A percentile compares a stretch with the other conserved stretches of the same genome.
Evolutionary conservation across 2,113 vertebrate genomes (phyloP).

Genomic region (Micronycteris hirsuta): DNA sequence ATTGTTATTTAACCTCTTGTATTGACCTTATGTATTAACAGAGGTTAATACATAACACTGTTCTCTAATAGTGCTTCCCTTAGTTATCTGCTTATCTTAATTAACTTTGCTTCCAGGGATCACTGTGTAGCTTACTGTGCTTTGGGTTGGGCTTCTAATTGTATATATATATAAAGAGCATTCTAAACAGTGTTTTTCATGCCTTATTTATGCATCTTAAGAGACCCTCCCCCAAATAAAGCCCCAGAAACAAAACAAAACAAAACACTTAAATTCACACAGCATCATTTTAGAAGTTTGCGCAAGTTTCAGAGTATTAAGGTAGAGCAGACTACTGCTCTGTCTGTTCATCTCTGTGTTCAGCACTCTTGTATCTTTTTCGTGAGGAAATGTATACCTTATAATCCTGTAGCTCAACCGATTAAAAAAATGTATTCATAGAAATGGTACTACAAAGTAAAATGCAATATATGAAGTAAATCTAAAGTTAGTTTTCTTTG

Average conservation of each 20-base stretch:
- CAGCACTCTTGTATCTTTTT: background rate
- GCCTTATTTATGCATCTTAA: background rate
- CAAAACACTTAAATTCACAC: background rate
- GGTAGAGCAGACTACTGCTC: background rate
- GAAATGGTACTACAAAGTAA: background rate
- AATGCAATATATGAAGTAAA: background rate
- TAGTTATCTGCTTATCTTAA: slow-evolving; percentile 52
- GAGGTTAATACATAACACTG: too few species aligned
- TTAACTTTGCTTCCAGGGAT: slow-evolving; percentile 37
- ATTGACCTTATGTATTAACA: too few species aligned
- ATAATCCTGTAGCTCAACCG: background rate
- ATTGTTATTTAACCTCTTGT: too few species aligned
- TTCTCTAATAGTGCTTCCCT: background rate
- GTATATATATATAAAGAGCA: slow-evolving; percentile 19
- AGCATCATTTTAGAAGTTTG: background rate
- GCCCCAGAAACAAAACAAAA: background rate
- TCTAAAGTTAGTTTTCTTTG: background rate
- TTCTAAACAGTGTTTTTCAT: slow-evolving; percentile 52
- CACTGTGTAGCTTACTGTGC: slow-evolving; percentile 36
- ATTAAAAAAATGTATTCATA: background rate
- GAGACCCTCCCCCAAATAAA: background rate
- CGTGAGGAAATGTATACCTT: background rate
- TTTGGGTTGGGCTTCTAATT: slow-evolving; percentile 46
- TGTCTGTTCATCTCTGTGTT: background rate
- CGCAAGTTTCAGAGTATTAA: background rate